phyloP scores from a whole-genome alignment of 2,797 vertebrate species.

The Picus viridis region DNA sequence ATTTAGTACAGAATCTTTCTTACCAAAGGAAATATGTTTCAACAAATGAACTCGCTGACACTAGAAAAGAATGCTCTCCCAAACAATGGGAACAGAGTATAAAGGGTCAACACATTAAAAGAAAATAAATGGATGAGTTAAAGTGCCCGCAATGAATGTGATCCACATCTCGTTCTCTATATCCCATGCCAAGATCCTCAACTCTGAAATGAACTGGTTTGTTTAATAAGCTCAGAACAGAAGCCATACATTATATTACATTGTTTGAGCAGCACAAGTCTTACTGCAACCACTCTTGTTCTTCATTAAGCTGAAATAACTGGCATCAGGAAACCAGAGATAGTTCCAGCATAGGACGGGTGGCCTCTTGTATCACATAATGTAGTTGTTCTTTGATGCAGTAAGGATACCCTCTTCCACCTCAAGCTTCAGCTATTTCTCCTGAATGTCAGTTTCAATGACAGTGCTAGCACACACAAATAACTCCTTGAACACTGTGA shows the following conservation, averaged over 20 bases:
- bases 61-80: neutral
- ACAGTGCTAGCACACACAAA: neutral
- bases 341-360: neutral
- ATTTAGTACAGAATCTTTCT: neutral
- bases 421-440: neutral
- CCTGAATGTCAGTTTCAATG: neutral
- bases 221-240: neutral
- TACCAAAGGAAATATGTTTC: neutral
- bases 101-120: neutral
- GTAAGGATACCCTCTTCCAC: neutral
- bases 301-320: neutral
- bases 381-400: neutral
- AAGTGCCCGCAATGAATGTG: constrained; percentile 12
- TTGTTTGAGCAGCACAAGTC: neutral
- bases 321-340: neutral
- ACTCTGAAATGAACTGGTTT: neutral
- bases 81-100: neutral
- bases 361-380: neutral
- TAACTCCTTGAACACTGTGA: neutral
- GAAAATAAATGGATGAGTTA: neutral
- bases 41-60: neutral
- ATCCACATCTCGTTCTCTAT: neutral
- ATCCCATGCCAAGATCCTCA: neutral
- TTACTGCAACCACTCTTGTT: neutral
- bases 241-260: neutral